Conservation (phyloP, 2,113 vertebrate species). For the Tretioscincus oriximinensis region DNA sequence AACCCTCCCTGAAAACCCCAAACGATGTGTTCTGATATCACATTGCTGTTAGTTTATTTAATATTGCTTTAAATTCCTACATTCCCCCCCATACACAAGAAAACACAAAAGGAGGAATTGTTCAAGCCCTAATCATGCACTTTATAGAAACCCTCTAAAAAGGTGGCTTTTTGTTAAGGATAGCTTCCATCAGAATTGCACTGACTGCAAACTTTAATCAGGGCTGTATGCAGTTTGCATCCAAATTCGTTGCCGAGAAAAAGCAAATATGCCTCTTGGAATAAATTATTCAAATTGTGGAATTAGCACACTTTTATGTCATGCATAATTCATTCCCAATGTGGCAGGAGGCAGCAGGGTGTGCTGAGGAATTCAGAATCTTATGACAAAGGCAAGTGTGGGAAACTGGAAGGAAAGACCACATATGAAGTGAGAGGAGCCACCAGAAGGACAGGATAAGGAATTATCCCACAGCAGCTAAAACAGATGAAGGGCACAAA, state of each 20-base stretch:
- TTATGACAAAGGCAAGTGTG: background rate
- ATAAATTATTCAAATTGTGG: conserved; percentile 35
- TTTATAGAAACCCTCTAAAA: background rate
- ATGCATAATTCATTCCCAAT: conserved; percentile 24
- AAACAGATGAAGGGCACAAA: background rate
- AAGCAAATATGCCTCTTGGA: conserved; percentile 24
- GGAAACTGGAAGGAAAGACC: background rate
- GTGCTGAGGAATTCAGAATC: background rate
- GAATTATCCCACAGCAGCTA: background rate
- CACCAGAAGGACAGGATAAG: background rate
- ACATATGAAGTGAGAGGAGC: background rate
- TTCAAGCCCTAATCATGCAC: background rate
- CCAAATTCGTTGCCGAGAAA: background rate
- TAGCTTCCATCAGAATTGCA: conserved; percentile 3
- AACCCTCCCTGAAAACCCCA: no score
- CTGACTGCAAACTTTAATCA: conserved; percentile 22
- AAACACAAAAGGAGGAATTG: background rate
- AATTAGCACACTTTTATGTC: conserved; percentile 18
- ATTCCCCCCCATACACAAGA: background rate
- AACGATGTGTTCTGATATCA: background rate
- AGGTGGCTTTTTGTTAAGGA: background rate
- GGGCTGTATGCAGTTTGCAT: conserved; percentile 22
- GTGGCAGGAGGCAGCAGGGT: background rate
- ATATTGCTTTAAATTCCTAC: background rate
- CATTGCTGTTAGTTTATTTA: background rate